Evolutionary conservation across 2,888 invertebrate species (phyloP), one percentile per base, ranked within the genome.

Genomic region (Andrena hattorfiana): DNA sequence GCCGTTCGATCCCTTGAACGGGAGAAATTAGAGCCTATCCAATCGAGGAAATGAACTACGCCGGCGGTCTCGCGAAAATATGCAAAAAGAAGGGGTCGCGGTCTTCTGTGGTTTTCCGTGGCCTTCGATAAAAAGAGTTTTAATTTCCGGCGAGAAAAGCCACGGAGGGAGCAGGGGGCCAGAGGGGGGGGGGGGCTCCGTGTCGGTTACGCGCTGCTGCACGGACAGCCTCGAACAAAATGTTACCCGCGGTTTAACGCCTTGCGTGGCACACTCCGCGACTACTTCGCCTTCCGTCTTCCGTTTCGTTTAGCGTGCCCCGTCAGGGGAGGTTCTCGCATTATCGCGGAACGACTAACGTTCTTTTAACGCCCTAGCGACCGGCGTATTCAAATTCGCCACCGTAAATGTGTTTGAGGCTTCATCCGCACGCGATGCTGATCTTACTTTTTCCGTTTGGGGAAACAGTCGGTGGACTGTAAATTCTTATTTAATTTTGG

Each of bases 101-200:
- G 28, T 26, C 23, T 6, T 56, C 42, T n/a, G 30, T 26, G 28
- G 42, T 60, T 56, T 54, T 60, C 69, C 54, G 54, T 16, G 71
- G 67, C 49, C 62, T 71, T 86, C 83, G 87, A 85, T 89, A 86
- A 91, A 91, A 93, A 91, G 90, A 90, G 87, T 92, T 93, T 93
- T 93, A 93, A 93, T 93, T 93, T 93, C 93, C 93, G 92, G 92
- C 84, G 91, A 89, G 92, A 92, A 91, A 92, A 91, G 91, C 87
- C 91, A 91, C 16, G 16, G 42, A 4, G 42, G 42, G 42, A 0
- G 4, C 16, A 42, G 0, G 42, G 42, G 16, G 16, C 5, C n/a
- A n/a, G n/a, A n/a, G n/a, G n/a, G 1, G 5, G 5, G 90, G 90
- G 88, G 87, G 69, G 30, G 20, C 26, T 30, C 62, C 70, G n/a